Evolutionary conservation across 2,888 invertebrate species (phyloP).

Genomic region (Chrysolina americana): DNA sequence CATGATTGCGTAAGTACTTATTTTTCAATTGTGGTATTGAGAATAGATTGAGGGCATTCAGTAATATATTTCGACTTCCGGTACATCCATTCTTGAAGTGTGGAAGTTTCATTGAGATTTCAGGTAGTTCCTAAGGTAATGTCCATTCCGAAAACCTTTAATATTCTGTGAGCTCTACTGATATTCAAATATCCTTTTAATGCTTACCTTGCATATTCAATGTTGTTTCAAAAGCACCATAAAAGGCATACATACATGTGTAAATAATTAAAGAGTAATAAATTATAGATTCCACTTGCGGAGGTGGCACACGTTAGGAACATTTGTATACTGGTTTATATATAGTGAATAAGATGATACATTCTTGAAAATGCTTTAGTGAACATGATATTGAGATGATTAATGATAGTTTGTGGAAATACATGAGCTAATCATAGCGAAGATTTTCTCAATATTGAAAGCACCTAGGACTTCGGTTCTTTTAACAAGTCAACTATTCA

Average conservation of each 20-base stretch:
- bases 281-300: slow-evolving; percentile 15
- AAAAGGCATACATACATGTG: slow-evolving; percentile 9
- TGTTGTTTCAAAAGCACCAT: slow-evolving; percentile 19
- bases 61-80: background rate
- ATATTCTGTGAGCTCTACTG: background rate
- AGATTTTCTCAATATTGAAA: too few species aligned
- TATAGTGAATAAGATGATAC: background rate
- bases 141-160: background rate
- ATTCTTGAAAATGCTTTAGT: slow-evolving; percentile 13
- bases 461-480: too few species aligned
- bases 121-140: background rate
- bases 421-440: too few species aligned
- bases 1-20: too few species aligned
- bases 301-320: background rate
- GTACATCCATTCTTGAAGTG: background rate
- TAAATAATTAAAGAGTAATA: slow-evolving; percentile 32
- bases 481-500: too few species aligned
- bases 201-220: slow-evolving; percentile 6
- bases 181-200: background rate
- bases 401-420: background rate
- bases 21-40: too few species aligned
- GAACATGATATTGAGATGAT: too few species aligned
- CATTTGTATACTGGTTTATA: background rate
- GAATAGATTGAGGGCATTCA: too few species aligned
- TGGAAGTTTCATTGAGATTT: background rate